These are phyloP conservation scores for Mus pahari DNA, from an alignment of 2,113 vertebrate genomes.

Conservation along the genomic window DNA sequence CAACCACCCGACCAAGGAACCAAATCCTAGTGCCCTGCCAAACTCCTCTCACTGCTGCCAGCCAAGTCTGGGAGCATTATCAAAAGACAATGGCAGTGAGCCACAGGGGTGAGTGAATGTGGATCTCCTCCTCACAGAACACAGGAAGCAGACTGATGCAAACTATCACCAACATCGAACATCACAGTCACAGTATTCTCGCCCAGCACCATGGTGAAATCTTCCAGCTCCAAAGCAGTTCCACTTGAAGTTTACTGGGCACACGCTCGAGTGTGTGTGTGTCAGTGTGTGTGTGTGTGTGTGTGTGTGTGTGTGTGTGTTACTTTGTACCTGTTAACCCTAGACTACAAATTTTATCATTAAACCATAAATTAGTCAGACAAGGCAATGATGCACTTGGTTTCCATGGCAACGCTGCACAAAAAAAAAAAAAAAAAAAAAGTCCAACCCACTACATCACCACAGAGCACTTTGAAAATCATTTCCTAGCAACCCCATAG, in stretches of 20 bases:
- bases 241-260: slow-evolving; percentile 4
- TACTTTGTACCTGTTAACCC: slow-evolving; percentile 53
- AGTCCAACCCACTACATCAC: slow-evolving; percentile 73
- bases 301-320: background rate
- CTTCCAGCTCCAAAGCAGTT: background rate
- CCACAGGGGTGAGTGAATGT: background rate
- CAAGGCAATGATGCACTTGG: slow-evolving; percentile 77
- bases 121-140: slow-evolving; percentile 36
- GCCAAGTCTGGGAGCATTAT: background rate
- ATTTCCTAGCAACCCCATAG: slow-evolving; percentile 84
- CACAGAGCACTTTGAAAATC: slow-evolving; percentile 67
- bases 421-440: slow-evolving; percentile 55
- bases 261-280: no score
- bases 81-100: background rate
- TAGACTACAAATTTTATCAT: slow-evolving; percentile 70
- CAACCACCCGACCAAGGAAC: background rate
- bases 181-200: background rate
- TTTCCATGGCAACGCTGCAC: slow-evolving; percentile 78
- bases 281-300: background rate
- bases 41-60: background rate
- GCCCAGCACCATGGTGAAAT: background rate
- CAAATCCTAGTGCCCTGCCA: background rate
- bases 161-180: no score
- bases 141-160: slow-evolving; percentile 52
- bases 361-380: slow-evolving; percentile 80